These are phyloP conservation scores for Drosophila mayaguana DNA, from an alignment of 2,888 invertebrate species.

Conservation along the genomic window DNA sequence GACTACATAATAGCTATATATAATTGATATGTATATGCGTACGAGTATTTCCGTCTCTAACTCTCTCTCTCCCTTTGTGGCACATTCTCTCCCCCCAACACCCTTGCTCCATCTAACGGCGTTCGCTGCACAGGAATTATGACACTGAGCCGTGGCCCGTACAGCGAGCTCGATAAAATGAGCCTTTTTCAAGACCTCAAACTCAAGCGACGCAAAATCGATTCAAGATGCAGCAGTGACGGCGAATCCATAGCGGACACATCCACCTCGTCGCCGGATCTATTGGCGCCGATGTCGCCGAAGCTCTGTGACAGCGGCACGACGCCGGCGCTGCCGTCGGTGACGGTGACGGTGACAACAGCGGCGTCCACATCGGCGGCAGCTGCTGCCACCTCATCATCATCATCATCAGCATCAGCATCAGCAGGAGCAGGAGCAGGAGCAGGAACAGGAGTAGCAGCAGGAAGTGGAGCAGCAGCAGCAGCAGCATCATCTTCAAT, in stretches of 20 bases:
- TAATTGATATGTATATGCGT: not conserved
- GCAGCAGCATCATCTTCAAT: not conserved
- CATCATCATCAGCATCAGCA: conserved; percentile 28
- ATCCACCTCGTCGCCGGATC: conserved; percentile 96
- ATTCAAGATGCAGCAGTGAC: conserved; percentile 98
- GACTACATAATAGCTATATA: not conserved
- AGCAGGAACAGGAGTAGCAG: conserved; percentile 24
- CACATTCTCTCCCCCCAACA: not conserved
- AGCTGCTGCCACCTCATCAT: conserved; percentile 42
- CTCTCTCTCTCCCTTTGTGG: not conserved
- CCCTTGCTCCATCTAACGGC: not conserved
- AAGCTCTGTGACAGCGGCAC: conserved; percentile 88
- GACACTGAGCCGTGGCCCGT: conserved; percentile 98
- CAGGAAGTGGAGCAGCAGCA: conserved; percentile 11
- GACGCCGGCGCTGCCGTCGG: conserved; percentile 62
- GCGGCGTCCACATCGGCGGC: conserved; percentile 57
- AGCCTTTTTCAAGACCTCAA: conserved; percentile 99
- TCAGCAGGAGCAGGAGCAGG: conserved; percentile 31
- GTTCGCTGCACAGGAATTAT: conserved; percentile 91
- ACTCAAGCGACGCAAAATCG: conserved; percentile 98
- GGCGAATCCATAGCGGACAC: conserved; percentile 98
- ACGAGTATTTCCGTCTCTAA: not conserved
- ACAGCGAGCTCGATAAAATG: conserved; percentile 98
- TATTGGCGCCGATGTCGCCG: conserved; percentile 93
- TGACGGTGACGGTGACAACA: conserved; percentile 48